Percentiles rank a stretch among this genome's conserved stretches.
phyloP scores from a whole-genome alignment of 2,888 invertebrate species.

The Pomacea canaliculata region DNA sequence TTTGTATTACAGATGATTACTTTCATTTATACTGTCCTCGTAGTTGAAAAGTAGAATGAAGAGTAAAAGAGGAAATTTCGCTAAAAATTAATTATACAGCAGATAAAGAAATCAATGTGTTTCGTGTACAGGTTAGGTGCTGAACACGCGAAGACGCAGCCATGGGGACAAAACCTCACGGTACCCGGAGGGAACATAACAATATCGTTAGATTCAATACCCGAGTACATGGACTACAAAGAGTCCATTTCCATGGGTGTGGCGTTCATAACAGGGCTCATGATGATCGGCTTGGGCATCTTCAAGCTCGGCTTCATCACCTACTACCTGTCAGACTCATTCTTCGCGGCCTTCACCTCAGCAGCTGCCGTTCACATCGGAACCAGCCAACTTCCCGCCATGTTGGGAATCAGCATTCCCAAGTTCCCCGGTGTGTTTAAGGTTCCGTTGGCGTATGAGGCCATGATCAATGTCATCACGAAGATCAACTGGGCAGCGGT shows the following conservation, averaged over 20 bases:
- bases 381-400: conserved; percentile 62
- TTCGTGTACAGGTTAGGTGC: conserved; percentile 39
- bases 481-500: conserved; percentile 54
- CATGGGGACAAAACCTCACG: conserved; percentile 37
- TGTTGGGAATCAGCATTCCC: conserved; percentile 58
- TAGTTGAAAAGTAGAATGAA: too few relatives aligned
- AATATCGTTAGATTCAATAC: conserved; percentile 43
- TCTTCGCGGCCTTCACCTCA: conserved; percentile 66
- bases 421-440: conserved; percentile 58
- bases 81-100: too few relatives aligned
- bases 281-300: conserved; percentile 60
- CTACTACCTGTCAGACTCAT: conserved; percentile 65
- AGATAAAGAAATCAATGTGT: too few relatives aligned
- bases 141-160: conserved; percentile 40
- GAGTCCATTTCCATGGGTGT: conserved; percentile 57
- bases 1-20: too few relatives aligned
- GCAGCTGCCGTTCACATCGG: conserved; percentile 67
- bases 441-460: conserved; percentile 55
- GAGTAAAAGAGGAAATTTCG: too few relatives aligned
- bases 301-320: conserved; percentile 65
- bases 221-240: conserved; percentile 58
- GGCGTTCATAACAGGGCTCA: conserved; percentile 57
- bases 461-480: conserved; percentile 52
- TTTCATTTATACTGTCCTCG: too few relatives aligned
- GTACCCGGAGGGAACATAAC: conserved; percentile 27